These are phyloP conservation scores for Dascyllus trimaculatus DNA, from an alignment of 2,113 vertebrate species.

Conservation along the genomic window DNA sequence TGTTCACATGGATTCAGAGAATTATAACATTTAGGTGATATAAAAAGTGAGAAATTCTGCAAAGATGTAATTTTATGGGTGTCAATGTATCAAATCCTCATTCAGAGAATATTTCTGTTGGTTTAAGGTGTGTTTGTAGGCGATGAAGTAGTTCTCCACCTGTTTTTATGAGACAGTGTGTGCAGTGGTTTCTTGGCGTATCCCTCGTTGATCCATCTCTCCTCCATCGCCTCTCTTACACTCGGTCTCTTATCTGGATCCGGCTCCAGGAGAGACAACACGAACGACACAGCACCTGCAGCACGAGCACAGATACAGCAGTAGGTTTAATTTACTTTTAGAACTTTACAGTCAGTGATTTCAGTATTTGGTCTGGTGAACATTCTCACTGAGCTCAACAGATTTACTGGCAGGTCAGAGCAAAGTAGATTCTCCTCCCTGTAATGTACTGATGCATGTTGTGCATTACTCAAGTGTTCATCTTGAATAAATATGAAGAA, in stretches of 20 bases:
- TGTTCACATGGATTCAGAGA: background rate
- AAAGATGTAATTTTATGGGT: background rate
- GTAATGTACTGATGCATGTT: no score
- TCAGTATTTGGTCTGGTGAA: no score
- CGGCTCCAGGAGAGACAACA: constrained; percentile 87
- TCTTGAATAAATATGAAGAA: no score
- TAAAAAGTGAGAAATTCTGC: background rate
- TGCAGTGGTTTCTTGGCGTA: constrained; percentile 80
- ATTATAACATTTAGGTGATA: no score
- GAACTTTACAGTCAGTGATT: background rate
- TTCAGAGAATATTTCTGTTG: background rate
- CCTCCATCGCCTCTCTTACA: constrained; percentile 85
- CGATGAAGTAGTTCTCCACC: constrained; percentile 66
- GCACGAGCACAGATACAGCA: background rate
- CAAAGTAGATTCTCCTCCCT: no score
- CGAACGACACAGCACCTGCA: constrained; percentile 85
- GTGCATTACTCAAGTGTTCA: no score
- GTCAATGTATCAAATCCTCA: background rate
- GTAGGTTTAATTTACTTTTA: background rate
- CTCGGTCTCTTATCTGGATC: constrained; percentile 86
- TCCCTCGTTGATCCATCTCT: constrained; percentile 87
- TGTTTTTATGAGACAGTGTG: constrained; percentile 80
- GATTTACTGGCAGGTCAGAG: no score
- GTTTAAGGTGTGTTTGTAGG: no score
- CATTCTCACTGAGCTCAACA: no score